These are phyloP conservation scores for Sardinella longiceps DNA, from an alignment of 2,797 vertebrate genomes.

Conservation along the genomic window DNA sequence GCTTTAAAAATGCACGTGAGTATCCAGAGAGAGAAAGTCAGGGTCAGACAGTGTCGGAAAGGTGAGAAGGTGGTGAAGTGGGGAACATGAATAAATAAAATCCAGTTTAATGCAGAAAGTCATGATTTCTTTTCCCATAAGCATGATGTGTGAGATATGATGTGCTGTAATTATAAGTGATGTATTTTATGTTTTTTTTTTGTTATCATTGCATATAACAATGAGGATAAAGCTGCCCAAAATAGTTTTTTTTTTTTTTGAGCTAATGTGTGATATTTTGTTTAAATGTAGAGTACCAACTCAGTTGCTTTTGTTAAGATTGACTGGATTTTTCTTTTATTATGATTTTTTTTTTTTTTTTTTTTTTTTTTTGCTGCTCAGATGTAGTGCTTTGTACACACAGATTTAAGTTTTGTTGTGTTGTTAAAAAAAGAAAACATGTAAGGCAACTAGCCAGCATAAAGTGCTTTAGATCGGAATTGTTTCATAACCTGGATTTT, in stretches of 20 bases:
- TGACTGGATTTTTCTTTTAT: constrained; percentile 14
- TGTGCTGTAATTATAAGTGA: constrained; percentile 18
- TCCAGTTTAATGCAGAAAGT: constrained; percentile 8
- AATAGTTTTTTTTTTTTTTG: constrained; percentile 3
- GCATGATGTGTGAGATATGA: background rate
- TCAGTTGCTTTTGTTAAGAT: constrained; percentile 1
- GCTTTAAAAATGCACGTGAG: constrained; percentile 14
- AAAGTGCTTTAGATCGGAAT: constrained; percentile 12
- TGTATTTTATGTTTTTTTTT: constrained; percentile 15
- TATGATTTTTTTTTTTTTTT: background rate
- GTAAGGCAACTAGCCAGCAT: constrained; percentile 20
- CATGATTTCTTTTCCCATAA: background rate
- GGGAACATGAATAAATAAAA: background rate
- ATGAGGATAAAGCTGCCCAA: constrained; percentile 16
- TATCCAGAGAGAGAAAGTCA: background rate
- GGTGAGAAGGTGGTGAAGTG: background rate
- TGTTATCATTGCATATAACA: constrained; percentile 8
- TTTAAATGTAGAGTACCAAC: constrained; percentile 12
- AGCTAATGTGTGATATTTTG: constrained; percentile 22
- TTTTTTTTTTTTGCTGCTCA: constrained; percentile 4
- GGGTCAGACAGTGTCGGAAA: background rate
- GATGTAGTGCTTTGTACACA: background rate
- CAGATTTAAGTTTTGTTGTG: background rate
- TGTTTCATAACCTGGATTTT: constrained; percentile 12
- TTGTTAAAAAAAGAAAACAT: no score